phyloP scores from a whole-genome alignment of 2,113 vertebrate species.

The Corapipo altera region DNA sequence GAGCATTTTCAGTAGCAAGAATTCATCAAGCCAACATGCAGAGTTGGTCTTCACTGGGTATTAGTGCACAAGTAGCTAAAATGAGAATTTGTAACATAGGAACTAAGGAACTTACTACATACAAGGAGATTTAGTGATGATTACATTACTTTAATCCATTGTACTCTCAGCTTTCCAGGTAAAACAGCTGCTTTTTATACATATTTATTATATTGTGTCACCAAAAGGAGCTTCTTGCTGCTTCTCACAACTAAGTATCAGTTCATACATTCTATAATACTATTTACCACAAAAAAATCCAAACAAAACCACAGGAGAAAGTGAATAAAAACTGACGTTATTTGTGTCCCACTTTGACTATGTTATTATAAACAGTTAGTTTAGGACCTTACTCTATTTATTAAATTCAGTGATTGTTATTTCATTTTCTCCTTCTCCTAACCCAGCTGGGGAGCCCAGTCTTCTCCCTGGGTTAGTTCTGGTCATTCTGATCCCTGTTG shows the following conservation, averaged over 20 bases:
- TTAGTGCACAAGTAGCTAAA: not conserved
- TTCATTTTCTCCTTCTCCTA: not conserved
- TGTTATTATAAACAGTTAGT: not conserved
- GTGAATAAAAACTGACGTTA: not conserved
- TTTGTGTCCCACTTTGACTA: not conserved
- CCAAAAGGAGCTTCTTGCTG: not conserved
- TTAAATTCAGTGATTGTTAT: not conserved
- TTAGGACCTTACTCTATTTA: not conserved
- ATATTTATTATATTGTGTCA: not conserved
- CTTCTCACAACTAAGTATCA: not conserved
- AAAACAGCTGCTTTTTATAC: not conserved
- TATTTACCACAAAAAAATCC: not conserved
- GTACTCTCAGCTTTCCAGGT: not conserved
- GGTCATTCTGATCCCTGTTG: not conserved
- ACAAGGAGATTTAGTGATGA: not conserved
- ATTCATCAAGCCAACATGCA: not conserved
- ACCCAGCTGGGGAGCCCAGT: not conserved
- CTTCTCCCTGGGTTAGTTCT: not conserved
- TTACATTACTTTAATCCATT: not conserved
- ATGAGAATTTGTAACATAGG: not conserved
- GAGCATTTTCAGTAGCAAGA: not conserved
- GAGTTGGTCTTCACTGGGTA: not conserved
- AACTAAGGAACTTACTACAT: not conserved
- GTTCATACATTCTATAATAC: not conserved
- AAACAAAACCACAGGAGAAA: not conserved